A percentile compares a stretch with the other conserved stretches of the same genome.
Evolutionary conservation across 2,888 invertebrate species (phyloP).

Genomic region (Ophioninae sp.): DNA sequence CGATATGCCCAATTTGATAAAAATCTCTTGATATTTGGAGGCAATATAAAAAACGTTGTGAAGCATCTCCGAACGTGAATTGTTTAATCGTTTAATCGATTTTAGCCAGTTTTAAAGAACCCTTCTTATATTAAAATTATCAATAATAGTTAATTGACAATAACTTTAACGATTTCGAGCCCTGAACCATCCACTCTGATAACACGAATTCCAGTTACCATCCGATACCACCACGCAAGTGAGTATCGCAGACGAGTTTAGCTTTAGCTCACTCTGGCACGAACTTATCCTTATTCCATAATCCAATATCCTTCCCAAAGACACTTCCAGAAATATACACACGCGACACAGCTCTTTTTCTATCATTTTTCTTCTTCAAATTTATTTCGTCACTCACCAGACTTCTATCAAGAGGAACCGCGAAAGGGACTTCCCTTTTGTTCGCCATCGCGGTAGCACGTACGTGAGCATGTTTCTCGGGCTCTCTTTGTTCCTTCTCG

Average conservation of each 20-base stretch:
- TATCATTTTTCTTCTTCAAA: not conserved
- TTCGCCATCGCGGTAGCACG: constrained; percentile 32
- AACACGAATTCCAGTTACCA: not conserved
- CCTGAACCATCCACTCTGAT: not conserved
- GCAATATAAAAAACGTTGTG: too few relatives aligned
- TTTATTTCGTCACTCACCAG: constrained; percentile 60
- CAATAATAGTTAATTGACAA: too few relatives aligned
- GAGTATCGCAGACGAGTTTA: constrained; percentile 37
- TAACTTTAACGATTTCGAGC: not conserved
- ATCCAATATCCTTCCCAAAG: constrained; percentile 49
- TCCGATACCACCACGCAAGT: not conserved
- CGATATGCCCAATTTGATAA: too few relatives aligned
- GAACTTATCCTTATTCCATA: constrained; percentile 5
- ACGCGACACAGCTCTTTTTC: constrained; percentile 33
- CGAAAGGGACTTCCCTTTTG: constrained; percentile 37
- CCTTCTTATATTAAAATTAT: too few relatives aligned
- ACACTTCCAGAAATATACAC: constrained; percentile 21
- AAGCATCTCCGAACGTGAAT: too few relatives aligned
- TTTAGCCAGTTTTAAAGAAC: too few relatives aligned
- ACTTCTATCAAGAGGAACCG: constrained; percentile 44
- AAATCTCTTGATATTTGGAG: too few relatives aligned
- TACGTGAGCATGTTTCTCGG: constrained; percentile 37
- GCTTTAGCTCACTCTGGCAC: not conserved
- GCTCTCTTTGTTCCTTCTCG: constrained; percentile 41
- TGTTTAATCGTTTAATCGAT: too few relatives aligned